Evolutionary conservation across 2,797 vertebrate genomes (phyloP), one percentile per base, ranked within the genome.

Genomic region (Peromyscus melanophrys): DNA sequence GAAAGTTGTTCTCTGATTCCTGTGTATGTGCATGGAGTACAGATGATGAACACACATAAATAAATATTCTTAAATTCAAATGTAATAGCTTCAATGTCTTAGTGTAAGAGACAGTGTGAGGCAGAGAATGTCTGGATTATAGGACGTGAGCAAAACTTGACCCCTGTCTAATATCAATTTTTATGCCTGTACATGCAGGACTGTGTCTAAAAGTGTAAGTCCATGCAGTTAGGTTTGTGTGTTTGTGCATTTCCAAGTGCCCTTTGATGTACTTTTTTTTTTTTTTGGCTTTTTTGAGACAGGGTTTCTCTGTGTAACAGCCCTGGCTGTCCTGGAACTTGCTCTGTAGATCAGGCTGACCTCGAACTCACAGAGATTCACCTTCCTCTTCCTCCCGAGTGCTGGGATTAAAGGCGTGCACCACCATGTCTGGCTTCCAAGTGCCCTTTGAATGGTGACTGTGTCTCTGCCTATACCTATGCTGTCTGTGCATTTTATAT

Each of bases 101-200:
- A 85, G 40, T 59, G 34, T 96, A 95, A 82, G 82, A 95, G 57
- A 61, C 40, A 49, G 27, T 85, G 19, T 84, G 7, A 61, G 63
- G 29, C 49, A 8, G 21, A 69, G 43, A 86, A 49, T 19, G 55
- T 52, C 75, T 84, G 63, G 31, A 83, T 95, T 96, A 52, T 59
- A 86, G 37, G 19, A 80, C 92, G 19, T 91, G 82, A 90, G 29
- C 29, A 49, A 46, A 71, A 95, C 37, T 89, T 96, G 73, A 63
- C 13, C 67, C 92, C 52, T 89, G 73, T 89, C 85, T 93, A 93
- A 80, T 89, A 69, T 89, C 57, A 92, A 6, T 75, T 96, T 94
- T 96, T 84, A 88, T 31, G 31, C 92, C 76, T 59, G 19, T 76
- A 77, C 88, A 75, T 85, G n/a, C n/a, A 87, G 77, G 43, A 75